Evolutionary conservation across 2,888 invertebrate genomes (phyloP), one percentile per base, ranked within the genome.

Genomic region (Morpho deidamia): DNA sequence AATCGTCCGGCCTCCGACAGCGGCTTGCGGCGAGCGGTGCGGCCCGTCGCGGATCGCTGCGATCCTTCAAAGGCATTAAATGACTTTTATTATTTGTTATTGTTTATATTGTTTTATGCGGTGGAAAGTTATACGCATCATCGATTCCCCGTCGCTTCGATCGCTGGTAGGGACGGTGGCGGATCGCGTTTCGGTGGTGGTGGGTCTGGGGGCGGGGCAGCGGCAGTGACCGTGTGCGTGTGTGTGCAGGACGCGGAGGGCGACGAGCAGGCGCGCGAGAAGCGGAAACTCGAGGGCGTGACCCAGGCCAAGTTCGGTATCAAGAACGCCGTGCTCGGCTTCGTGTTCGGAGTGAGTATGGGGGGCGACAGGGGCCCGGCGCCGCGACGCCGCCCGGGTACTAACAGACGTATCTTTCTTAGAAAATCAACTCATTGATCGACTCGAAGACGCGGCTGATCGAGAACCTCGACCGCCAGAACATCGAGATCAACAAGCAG

Each of bases 391-490:
- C 11, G n/a, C 23, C 7, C 8, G 11, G 38, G 39, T 11, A 38
- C 38, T 63, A 58, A 61, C 41, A 33, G 11, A 42, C 37, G 35
- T 50, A 7, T 53, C 44, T 57, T 65, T 83, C 91, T 62, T 91
- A 95, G 95, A 95, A 95, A 94, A 91, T 95, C 88, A 95, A 95
- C 86, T 93, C 93, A 61, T 91, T 95, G 81, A 91, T 96, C 82
- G 95, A 96, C 71, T 92, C 95, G 48, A 95, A 95, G 83, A 95
- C 95, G 39, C 91, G 92, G 35, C 91, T 93, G 66, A 90, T 96
- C 56, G 90, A 92, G 52, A 91, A 92, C 47, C 80, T 95, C 72
- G 95, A 96, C 80, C 91, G 90, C 49, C 81, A 92, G 63, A 96
- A 95, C 81, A 92, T 94, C 66, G 94, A 92, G 68, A 93, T 95